Evolutionary conservation across 2,888 invertebrate genomes (phyloP), one percentile per base, ranked within the genome.

Genomic region (Tetrapedia diversipes): DNA sequence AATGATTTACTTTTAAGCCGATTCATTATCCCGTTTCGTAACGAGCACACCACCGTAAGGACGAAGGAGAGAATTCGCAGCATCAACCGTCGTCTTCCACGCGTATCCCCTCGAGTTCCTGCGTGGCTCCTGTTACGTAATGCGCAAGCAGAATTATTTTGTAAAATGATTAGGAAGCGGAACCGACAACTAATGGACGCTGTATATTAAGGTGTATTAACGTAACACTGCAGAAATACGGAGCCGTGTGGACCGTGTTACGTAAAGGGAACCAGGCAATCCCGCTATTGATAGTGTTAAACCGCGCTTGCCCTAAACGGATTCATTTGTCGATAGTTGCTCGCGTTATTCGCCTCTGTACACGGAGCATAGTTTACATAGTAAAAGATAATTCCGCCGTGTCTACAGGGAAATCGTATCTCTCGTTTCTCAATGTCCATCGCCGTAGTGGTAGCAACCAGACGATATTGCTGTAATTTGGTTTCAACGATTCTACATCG

Each of bases 81-180:
- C 11, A 41, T 37, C 19, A 71, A 14, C 45, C 10, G n/a, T 7
- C n/a, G 3, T 14, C 16, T 37, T 2, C 27, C 16, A 24, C 53
- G 43, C 32, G 39, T 39, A 60, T 47, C 60, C 73, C 27, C 59
- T 47, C 19, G 47, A 29, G 45, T 47, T 54, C 19, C 22, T 24
- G 29, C 22, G 19, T 19, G 37, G 27, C 10, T 16, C 19, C 19
- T 41, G 45, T 75, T 60, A 72, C 14, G 59, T 47, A 72, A 75
- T 65, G 64, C 60, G 60, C 65, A 72, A 72, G 41, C 34, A 47
- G 73, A 75, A 75, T 77, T 69, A 77, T 69, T 60, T 69, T 29
- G 43, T 39, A 43, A 60, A 56, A 65, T 60, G 54, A 76, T 77
- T 69, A 65, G 64, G 22, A 32, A 43, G 59, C 27, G 24, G 60